Conservation (phyloP, 2,797 vertebrate genomes). For the Enoplosus armatus region DNA sequence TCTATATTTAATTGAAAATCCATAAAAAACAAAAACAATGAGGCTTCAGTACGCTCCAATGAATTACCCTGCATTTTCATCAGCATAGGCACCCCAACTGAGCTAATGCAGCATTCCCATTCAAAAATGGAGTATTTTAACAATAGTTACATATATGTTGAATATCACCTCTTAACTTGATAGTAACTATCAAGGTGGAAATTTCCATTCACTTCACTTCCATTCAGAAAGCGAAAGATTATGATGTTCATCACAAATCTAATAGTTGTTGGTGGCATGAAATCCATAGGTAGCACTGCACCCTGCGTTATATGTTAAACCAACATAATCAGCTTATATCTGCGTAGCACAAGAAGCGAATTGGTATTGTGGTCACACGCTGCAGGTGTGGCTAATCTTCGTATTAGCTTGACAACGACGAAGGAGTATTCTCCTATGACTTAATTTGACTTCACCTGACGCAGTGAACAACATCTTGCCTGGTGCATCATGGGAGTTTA, state of each 20-base stretch:
- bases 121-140: background rate
- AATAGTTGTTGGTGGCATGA: constrained; percentile 32
- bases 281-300: constrained; percentile 32
- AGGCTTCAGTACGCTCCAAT: background rate
- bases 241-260: constrained; percentile 24
- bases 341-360: background rate
- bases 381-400: background rate
- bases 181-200: background rate
- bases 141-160: background rate
- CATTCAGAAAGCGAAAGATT: background rate
- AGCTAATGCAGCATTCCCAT: background rate
- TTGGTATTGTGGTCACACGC: constrained; percentile 6
- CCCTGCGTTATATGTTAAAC: constrained; percentile 12
- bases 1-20: background rate
- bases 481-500: background rate
- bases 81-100: too few relatives aligned
- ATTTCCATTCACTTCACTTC: background rate
- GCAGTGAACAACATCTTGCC: background rate
- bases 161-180: background rate
- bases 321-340: constrained; percentile 9
- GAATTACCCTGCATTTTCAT: too few relatives aligned
- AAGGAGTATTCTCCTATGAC: background rate
- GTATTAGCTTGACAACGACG: background rate
- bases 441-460: background rate
- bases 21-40: background rate